phyloP scores from a whole-genome alignment of 2,888 invertebrate species.

The Hesperia comma region DNA sequence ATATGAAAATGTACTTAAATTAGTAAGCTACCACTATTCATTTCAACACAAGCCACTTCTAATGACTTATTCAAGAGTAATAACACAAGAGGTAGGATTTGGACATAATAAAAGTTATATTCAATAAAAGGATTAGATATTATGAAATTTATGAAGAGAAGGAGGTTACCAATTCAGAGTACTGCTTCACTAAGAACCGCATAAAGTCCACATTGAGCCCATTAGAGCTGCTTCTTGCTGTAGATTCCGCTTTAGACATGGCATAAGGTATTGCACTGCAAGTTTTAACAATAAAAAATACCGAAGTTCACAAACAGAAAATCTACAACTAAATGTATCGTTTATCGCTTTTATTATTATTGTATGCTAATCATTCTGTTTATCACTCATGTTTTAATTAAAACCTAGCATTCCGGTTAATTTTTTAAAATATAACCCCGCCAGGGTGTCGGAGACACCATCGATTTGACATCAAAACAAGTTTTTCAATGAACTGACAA shows the following conservation, averaged over 20 bases:
- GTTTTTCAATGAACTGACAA: too few relatives aligned
- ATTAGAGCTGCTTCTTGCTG: slow-evolving; percentile 56
- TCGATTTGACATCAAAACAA: too few relatives aligned
- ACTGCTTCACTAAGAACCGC: slow-evolving; percentile 79
- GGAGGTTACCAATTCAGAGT: slow-evolving; percentile 74
- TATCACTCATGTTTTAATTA: neutral
- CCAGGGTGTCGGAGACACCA: too few relatives aligned
- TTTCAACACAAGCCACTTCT: too few relatives aligned
- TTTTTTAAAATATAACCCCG: too few relatives aligned
- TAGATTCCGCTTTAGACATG: slow-evolving; percentile 69
- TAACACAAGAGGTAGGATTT: too few relatives aligned
- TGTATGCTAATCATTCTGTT: neutral
- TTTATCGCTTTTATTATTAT: neutral
- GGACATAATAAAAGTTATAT: too few relatives aligned
- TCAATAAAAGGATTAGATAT: neutral
- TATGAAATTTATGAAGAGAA: neutral
- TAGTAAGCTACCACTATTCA: too few relatives aligned
- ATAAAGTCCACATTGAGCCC: slow-evolving; percentile 74
- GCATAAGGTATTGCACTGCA: slow-evolving; percentile 29
- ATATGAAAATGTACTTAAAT: too few relatives aligned
- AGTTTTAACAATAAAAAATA: neutral
- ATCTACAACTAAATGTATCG: neutral
- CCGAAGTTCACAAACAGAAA: neutral
- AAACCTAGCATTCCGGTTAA: neutral
- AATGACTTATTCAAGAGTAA: too few relatives aligned